A percentile compares a stretch with the other conserved stretches of the same genome.
Conservation (phyloP, 2,797 vertebrate species). For the Chrosomus eos region DNA sequence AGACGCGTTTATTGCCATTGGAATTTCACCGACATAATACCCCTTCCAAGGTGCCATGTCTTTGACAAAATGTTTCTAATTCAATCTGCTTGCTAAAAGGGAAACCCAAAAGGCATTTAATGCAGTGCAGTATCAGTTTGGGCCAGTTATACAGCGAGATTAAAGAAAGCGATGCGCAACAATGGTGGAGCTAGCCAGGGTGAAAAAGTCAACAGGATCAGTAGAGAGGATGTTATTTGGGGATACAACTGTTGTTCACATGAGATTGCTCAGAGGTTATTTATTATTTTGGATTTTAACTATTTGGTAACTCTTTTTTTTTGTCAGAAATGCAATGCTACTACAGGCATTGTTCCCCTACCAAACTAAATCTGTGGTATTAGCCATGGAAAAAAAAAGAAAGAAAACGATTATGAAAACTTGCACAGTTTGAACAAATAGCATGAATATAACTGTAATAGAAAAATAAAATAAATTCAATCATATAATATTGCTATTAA, state of each 20-base stretch:
- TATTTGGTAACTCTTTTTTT: background rate
- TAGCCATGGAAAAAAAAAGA: background rate
- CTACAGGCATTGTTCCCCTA: background rate
- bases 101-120: constrained; percentile 64
- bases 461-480: background rate
- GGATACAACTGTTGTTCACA: background rate
- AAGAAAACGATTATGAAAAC: background rate
- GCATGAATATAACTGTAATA: background rate
- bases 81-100: constrained; percentile 59
- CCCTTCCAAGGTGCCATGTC: constrained; percentile 63
- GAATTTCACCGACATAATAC: constrained; percentile 62
- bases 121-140: constrained; percentile 56
- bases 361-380: background rate
- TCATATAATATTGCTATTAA: background rate
- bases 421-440: background rate
- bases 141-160: constrained; percentile 6
- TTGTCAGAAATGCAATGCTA: background rate
- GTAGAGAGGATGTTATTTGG: background rate
- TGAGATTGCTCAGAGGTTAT: constrained; percentile 59
- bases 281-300: no score
- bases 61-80: constrained; percentile 65
- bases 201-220: background rate
- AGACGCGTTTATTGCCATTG: constrained; percentile 62
- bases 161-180: background rate
- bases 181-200: background rate